Conservation (phyloP, 2,888 invertebrate genomes). For the Chloromyia formosa region DNA sequence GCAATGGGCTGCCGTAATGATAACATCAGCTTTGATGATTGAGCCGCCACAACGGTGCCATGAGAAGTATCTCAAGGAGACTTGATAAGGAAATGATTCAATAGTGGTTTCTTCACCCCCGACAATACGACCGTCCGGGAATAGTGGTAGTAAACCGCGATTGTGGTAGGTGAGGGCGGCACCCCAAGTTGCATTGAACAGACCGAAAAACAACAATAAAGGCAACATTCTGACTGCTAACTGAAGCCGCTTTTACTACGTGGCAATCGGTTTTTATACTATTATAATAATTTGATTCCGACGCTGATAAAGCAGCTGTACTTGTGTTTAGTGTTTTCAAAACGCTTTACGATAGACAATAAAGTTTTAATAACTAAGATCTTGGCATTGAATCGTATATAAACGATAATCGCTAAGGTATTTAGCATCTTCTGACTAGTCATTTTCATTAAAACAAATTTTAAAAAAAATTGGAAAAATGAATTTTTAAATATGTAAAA, state of each 20-base stretch:
- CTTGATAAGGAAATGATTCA: conserved; percentile 55
- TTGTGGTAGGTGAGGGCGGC: neutral
- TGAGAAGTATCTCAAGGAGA: conserved; percentile 59
- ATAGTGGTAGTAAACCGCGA: conserved; percentile 52
- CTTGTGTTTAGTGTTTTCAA: no score
- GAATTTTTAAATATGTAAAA: no score
- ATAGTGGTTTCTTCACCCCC: conserved; percentile 56
- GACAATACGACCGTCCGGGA: conserved; percentile 59
- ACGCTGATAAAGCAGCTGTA: no score
- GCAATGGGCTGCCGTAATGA: conserved; percentile 72
- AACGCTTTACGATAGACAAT: no score
- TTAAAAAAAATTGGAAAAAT: no score
- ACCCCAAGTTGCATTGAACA: neutral
- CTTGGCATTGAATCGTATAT: no score
- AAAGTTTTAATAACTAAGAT: no score
- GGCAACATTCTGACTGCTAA: neutral
- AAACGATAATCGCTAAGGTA: no score
- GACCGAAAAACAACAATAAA: neutral
- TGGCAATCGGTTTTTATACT: no score
- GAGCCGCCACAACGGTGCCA: conserved; percentile 69
- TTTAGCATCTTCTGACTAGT: no score
- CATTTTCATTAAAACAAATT: no score
- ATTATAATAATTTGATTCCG: no score
- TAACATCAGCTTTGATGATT: conserved; percentile 63
- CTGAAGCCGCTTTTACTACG: neutral